These are phyloP conservation scores for Phylloscopus trochilus DNA, from an alignment of 2,113 vertebrate genomes.

Conservation along the genomic window DNA sequence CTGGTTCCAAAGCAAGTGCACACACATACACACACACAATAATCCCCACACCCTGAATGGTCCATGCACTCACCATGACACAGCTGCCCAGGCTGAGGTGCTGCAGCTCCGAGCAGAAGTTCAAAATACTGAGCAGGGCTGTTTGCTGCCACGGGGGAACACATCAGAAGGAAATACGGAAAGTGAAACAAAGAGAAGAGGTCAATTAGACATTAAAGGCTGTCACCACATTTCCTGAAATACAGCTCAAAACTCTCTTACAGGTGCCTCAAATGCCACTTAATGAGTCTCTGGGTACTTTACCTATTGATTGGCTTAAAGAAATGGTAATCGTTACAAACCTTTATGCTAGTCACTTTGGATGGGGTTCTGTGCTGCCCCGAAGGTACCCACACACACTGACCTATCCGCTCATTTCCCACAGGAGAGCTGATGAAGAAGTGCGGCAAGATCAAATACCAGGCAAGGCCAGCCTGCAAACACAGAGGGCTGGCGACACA, in stretches of 20 bases:
- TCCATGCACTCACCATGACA: slow-evolving; percentile 86
- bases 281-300: slow-evolving; percentile 80
- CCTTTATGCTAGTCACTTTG: slow-evolving; percentile 65
- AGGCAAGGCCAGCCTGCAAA: slow-evolving; percentile 49
- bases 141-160: slow-evolving; percentile 87
- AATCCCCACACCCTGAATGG: fast-evolving
- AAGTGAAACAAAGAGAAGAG: slow-evolving; percentile 76
- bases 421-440: slow-evolving; percentile 52
- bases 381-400: slow-evolving; percentile 53
- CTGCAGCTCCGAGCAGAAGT: slow-evolving; percentile 92
- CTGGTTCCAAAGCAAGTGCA: fast-evolving
- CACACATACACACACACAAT: neutral
- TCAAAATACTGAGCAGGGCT: slow-evolving; percentile 92
- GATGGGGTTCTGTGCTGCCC: slow-evolving; percentile 59
- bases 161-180: slow-evolving; percentile 66
- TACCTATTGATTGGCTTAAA: slow-evolving; percentile 74
- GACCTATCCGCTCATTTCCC: slow-evolving; percentile 64
- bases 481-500: slow-evolving; percentile 38
- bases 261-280: slow-evolving; percentile 73
- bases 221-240: slow-evolving; percentile 76
- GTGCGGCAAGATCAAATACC: slow-evolving; percentile 53
- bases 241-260: slow-evolving; percentile 70
- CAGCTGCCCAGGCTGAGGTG: slow-evolving; percentile 97
- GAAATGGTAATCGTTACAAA: slow-evolving; percentile 75
- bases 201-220: slow-evolving; percentile 84